A percentile compares a stretch with the other conserved stretches of the same genome.
These are phyloP conservation scores for Polydrusus cervinus DNA, from an alignment of 2,888 invertebrate species.

Conservation along the genomic window DNA sequence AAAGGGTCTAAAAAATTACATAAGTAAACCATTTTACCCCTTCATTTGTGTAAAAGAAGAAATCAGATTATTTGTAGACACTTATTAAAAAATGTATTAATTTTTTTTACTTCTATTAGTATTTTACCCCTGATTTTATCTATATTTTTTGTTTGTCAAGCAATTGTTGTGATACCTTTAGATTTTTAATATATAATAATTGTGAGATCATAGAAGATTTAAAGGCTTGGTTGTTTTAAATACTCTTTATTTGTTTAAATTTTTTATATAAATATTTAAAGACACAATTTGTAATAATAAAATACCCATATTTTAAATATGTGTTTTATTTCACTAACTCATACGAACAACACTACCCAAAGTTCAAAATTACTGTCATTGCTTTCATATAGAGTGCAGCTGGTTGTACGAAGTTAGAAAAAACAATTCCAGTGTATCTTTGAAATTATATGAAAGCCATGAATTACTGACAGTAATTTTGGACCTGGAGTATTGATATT, in stretches of 20 bases:
- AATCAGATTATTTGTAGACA: no score
- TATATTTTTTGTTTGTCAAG: slow-evolving; percentile 13
- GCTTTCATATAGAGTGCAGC: no score
- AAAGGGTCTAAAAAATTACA: not conserved
- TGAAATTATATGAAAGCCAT: no score
- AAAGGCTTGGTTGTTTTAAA: slow-evolving; percentile 19
- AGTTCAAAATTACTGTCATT: no score
- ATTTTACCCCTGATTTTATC: not conserved
- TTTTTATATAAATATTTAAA: slow-evolving; percentile 24
- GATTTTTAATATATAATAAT: slow-evolving; percentile 27
- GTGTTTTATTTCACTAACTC: slow-evolving; percentile 6
- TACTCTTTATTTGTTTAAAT: slow-evolving; percentile 16
- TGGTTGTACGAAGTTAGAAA: no score
- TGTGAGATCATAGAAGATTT: slow-evolving; percentile 8
- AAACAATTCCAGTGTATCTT: no score
- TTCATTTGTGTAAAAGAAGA: no score
- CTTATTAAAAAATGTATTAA: no score
- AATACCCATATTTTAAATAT: slow-evolving; percentile 4
- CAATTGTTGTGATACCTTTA: slow-evolving; percentile 23
- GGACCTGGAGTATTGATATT: no score
- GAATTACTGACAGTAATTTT: no score
- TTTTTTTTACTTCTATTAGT: no score
- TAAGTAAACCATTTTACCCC: not conserved
- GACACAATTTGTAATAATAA: slow-evolving; percentile 24
- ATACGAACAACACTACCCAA: not conserved